phyloP scores from a whole-genome alignment of 2,113 vertebrate species.

The Cynopterus brachyotis region DNA sequence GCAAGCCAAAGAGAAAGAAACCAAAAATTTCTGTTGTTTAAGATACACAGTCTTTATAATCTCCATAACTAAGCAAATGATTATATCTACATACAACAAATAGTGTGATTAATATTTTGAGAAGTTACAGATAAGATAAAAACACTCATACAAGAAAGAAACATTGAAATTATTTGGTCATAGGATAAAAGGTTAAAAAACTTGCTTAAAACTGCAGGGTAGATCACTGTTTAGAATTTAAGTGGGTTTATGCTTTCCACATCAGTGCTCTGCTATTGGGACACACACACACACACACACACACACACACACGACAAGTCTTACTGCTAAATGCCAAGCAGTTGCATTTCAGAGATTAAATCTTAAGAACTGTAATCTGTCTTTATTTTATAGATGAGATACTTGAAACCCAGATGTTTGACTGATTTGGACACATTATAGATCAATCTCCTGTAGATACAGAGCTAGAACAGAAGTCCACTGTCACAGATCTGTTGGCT shows the following conservation, averaged over 20 bases:
- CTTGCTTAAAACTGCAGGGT: not conserved
- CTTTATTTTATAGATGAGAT: not conserved
- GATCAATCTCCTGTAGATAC: not conserved
- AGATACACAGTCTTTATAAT: not conserved
- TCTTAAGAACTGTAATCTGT: not conserved
- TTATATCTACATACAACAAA: not conserved
- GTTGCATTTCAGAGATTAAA: not conserved
- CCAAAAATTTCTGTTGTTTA: not conserved
- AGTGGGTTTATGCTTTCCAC: not conserved
- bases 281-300: not conserved
- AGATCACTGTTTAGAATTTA: not conserved
- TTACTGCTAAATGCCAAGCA: not conserved
- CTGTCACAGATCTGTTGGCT: fast-evolving
- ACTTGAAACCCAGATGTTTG: not conserved
- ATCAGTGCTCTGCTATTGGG: not conserved
- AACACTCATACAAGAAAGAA: not conserved
- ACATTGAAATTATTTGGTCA: not conserved
- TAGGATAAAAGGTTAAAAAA: not conserved
- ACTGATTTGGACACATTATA: not conserved
- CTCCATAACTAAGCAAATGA: not conserved
- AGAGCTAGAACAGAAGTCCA: not conserved
- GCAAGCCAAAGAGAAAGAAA: not conserved
- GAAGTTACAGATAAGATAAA: not conserved
- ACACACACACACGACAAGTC: not conserved
- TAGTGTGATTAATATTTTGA: not conserved